A percentile compares a stretch with the other conserved stretches of the same genome.
These are phyloP conservation scores for Vulpes vulpes DNA, from an alignment of 2,113 vertebrate genomes.

Conservation along the genomic window DNA sequence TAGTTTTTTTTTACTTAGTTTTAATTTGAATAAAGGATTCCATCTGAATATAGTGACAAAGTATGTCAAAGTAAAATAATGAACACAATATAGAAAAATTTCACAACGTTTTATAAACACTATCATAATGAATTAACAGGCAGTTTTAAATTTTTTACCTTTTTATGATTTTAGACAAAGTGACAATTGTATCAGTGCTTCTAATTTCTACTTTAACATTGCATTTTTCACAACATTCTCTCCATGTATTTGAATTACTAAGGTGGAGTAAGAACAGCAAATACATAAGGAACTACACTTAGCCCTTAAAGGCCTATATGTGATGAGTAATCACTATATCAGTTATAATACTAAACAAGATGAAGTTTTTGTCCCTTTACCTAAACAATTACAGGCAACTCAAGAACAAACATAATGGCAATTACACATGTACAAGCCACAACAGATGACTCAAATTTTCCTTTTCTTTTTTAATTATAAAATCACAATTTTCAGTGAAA, in stretches of 20 bases:
- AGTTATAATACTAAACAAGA: constrained; percentile 6
- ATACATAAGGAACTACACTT: background rate
- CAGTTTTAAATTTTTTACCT: constrained; percentile 1
- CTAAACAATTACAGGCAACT: constrained; percentile 30
- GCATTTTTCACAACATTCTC: background rate
- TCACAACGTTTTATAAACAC: background rate
- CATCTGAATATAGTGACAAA: constrained; percentile 13
- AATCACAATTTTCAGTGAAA: background rate
- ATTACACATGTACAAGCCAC: background rate
- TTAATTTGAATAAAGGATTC: constrained; percentile 44
- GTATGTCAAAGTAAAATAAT: constrained; percentile 51
- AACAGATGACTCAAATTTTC: background rate
- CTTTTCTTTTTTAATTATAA: background rate
- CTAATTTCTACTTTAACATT: background rate
- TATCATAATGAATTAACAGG: background rate
- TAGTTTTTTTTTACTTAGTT: background rate
- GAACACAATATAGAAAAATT: background rate
- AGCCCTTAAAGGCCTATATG: background rate
- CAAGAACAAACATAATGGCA: background rate
- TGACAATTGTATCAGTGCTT: background rate
- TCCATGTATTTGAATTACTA: background rate
- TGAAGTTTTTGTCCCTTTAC: background rate
- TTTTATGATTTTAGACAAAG: constrained; percentile 49
- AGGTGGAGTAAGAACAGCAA: background rate
- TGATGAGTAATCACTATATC: background rate